phyloP scores from a whole-genome alignment of 2,797 vertebrate genomes.

The Clarias platycephalus region DNA sequence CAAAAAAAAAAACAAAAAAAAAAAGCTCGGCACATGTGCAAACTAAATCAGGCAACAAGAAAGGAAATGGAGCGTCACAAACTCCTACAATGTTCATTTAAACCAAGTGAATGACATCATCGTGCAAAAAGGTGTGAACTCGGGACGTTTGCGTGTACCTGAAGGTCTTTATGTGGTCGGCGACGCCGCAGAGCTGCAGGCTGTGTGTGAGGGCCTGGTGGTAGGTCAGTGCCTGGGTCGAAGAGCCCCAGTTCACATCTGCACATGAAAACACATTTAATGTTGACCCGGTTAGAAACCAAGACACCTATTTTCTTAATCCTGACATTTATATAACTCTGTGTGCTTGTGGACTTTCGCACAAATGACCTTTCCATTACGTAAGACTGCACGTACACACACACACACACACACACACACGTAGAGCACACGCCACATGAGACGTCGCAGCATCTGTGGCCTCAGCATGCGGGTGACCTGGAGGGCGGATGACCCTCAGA shows the following conservation, averaged over 20 bases:
- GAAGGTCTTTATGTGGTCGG: constrained; percentile 97
- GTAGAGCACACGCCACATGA: constrained; percentile 19
- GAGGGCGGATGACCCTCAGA: constrained; percentile 26
- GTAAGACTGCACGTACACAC: constrained; percentile 48
- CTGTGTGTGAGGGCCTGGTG: constrained; percentile 92
- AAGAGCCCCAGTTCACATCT: constrained; percentile 99
- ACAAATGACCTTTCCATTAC: constrained; percentile 13
- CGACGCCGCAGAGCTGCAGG: constrained; percentile 90
- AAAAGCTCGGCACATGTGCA: not conserved
- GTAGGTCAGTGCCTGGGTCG: constrained; percentile 96
- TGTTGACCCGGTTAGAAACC: not conserved
- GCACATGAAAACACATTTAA: constrained; percentile 48
- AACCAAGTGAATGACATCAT: constrained; percentile 11
- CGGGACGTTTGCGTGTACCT: constrained; percentile 72
- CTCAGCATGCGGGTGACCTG: constrained; percentile 36
- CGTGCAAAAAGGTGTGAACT: not conserved
- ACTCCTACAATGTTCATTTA: not conserved
- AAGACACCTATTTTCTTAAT: not conserved
- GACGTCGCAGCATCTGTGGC: constrained; percentile 42
- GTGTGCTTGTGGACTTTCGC: constrained; percentile 10
- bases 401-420: constrained; percentile 52
- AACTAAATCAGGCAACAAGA: constrained; percentile 17
- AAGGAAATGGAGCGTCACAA: constrained; percentile 8
- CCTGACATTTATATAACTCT: constrained; percentile 5
- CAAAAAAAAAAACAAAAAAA: no score